Evolutionary conservation across 2,888 invertebrate species (phyloP), one percentile per base, ranked within the genome.

Genomic region (Drosophila mimetica): DNA sequence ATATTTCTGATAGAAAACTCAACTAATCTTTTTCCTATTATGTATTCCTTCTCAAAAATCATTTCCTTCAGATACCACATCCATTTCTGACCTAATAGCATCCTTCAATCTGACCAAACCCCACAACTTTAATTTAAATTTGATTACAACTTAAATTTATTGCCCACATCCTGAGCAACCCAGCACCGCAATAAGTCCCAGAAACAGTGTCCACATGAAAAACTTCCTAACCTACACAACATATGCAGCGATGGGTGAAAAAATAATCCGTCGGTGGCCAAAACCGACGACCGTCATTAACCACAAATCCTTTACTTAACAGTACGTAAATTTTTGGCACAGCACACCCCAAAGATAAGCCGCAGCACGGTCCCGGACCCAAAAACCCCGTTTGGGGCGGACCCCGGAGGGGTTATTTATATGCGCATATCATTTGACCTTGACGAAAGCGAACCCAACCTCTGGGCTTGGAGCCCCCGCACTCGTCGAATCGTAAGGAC

Each of bases 241-340:
- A 61, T 54, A 61, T 71, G 50, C 53, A 50, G 48, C 37, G 14
- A 20, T 32, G 55, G 46, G 44, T 11, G 36, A 25, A 46, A 55
- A 67, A 67, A 46, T 60, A 70, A 64, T 53, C 54, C 58, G 42
- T 42, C 30, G 32, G 41, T 54, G 66, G 52, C 46, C 59, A 25
- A 52, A 74, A 36, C 42, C 48, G 61, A 78, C 81, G 79, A 82
- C 82, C 82, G 88, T 88, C 82, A 88, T 83, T 83, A 83, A 88
- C 86, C 82, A 83, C 82, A 88, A 83, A 83, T 88, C 82, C 82
- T 88, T 83, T 88, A 88, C 82, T 83, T 83, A 83, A 88, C 82
- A 88, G 82, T 88, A 83, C 86, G 82, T 83, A 83, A 88, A 88
- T 83, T 83, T 88, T 75, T 86, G 77, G 82, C 80, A 57, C 60